These are phyloP conservation scores for Agrilus mali DNA, from an alignment of 2,888 invertebrate genomes.

Conservation along the genomic window DNA sequence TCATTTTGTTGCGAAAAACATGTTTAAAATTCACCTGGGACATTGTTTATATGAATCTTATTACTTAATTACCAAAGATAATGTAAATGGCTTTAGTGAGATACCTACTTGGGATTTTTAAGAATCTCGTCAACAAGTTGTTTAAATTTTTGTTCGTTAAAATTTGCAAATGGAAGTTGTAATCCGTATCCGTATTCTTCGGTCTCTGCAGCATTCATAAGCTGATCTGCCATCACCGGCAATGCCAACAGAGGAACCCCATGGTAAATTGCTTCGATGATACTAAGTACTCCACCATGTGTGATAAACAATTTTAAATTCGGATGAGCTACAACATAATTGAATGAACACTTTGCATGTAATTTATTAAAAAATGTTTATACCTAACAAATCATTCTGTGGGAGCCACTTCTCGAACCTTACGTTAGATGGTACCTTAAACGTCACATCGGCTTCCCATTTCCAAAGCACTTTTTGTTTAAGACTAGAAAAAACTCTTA, in stretches of 20 bases:
- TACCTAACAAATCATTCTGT: slow-evolving; percentile 25
- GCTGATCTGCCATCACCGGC: slow-evolving; percentile 8
- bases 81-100: neutral
- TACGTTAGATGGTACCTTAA: slow-evolving; percentile 30
- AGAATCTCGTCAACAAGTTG: slow-evolving; percentile 28
- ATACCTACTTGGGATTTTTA: slow-evolving; percentile 21
- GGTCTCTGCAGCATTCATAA: slow-evolving; percentile 3
- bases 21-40: no score
- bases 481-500: slow-evolving; percentile 43
- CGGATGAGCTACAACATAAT: slow-evolving; percentile 6
- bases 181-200: slow-evolving; percentile 27
- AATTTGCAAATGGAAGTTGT: slow-evolving; percentile 25
- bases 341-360: neutral
- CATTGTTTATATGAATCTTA: no score
- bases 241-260: slow-evolving; percentile 7
- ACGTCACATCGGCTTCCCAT: slow-evolving; percentile 34
- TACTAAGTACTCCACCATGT: slow-evolving; percentile 8
- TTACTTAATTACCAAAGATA: no score
- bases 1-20: no score
- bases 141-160: slow-evolving; percentile 30
- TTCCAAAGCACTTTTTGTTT: slow-evolving; percentile 42
- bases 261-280: slow-evolving; percentile 6
- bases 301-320: slow-evolving; percentile 9
- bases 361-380: neutral
- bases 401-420: slow-evolving; percentile 33